A percentile compares a stretch with the other conserved stretches of the same genome.
These are phyloP conservation scores for Dryocosmus kuriphilus DNA, from an alignment of 2,888 invertebrate genomes.

Conservation along the genomic window DNA sequence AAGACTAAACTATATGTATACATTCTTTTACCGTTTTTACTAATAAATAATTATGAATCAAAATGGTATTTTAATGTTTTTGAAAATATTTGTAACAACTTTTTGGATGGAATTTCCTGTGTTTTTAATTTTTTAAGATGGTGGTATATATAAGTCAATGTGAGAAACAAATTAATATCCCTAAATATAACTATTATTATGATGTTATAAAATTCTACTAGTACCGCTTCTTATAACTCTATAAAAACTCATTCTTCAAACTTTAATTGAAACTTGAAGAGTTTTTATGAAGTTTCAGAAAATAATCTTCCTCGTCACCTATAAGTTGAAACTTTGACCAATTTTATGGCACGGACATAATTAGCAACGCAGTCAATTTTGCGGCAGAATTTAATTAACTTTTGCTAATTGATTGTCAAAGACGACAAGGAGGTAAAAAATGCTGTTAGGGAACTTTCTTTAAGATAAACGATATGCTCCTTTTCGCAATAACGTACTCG, in stretches of 20 bases:
- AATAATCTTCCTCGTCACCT: background rate
- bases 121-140: too few species aligned
- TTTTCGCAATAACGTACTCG: too few species aligned
- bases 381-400: conserved; percentile 10
- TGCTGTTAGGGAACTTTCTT: background rate
- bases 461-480: background rate
- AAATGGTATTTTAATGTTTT: too few species aligned
- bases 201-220: background rate
- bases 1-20: too few species aligned
- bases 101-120: too few species aligned
- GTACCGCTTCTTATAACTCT: background rate
- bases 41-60: too few species aligned
- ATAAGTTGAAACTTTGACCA: background rate
- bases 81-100: too few species aligned
- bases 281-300: background rate
- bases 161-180: background rate
- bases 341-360: background rate
- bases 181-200: background rate
- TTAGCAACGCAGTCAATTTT: background rate
- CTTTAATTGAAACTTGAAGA: background rate
- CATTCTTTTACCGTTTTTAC: too few species aligned
- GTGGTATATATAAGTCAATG: background rate
- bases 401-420: background rate
- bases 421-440: background rate
- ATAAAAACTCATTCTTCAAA: background rate